Conservation (phyloP, 2,113 vertebrate genomes). For the Trachemys scripta region DNA sequence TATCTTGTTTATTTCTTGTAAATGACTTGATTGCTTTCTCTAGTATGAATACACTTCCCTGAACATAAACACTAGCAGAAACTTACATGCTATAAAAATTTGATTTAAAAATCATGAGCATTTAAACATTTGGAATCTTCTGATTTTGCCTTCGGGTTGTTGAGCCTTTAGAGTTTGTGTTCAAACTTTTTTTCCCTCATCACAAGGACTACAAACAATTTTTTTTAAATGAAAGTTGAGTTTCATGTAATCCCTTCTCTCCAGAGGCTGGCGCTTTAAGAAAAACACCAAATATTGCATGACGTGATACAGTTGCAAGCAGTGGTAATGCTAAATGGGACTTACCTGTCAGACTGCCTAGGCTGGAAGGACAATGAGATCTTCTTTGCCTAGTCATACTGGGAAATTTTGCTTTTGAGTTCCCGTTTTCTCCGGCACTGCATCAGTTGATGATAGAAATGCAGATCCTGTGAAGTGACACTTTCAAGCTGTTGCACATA, state of each 20-base stretch:
- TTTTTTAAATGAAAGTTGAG: neutral
- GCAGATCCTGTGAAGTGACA: too few relatives aligned
- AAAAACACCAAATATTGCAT: neutral
- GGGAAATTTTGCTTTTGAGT: neutral
- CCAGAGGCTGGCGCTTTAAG: neutral
- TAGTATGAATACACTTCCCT: neutral
- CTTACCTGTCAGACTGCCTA: neutral
- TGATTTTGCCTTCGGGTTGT: neutral
- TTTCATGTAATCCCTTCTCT: neutral
- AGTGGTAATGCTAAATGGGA: neutral
- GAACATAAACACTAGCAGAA: neutral
- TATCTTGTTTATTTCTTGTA: neutral
- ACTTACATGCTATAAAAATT: neutral
- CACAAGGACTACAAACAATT: neutral
- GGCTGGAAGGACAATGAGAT: neutral
- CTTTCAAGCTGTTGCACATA: neutral
- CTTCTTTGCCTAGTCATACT: neutral
- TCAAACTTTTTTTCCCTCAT: accelerated
- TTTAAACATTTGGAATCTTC: neutral
- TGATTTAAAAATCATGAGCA: neutral
- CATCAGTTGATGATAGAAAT: neutral
- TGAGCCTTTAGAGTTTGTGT: neutral
- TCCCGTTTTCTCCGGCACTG: neutral
- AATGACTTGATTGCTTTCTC: neutral
- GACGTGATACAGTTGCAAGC: neutral